A percentile compares a stretch with the other conserved stretches of the same genome.
Evolutionary conservation across 2,113 vertebrate genomes (phyloP).

Genomic region (Sterrhoptilus dennistouni): DNA sequence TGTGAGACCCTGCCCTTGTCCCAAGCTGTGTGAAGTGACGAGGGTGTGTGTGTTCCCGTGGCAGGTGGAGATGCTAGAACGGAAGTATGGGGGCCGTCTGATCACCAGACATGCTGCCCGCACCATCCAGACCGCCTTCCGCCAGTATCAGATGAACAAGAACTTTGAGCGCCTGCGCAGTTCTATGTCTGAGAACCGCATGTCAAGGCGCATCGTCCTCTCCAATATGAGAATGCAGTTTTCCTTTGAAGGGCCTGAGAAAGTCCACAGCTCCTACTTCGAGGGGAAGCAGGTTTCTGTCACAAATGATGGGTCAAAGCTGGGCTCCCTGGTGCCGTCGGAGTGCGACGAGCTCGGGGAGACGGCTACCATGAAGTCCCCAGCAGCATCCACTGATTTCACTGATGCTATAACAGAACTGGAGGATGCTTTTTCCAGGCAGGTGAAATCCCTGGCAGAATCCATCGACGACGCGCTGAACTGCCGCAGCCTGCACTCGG

Average conservation of each 20-base stretch:
- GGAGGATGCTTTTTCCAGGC: slow-evolving; percentile 94
- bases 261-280: slow-evolving; percentile 96
- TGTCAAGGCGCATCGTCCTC: slow-evolving; percentile 95
- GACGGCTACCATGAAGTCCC: slow-evolving; percentile 80
- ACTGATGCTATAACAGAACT: slow-evolving; percentile 93
- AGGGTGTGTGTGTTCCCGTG: not conserved
- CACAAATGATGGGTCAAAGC: slow-evolving; percentile 83
- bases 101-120: slow-evolving; percentile 96
- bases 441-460: slow-evolving; percentile 95
- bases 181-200: slow-evolving; percentile 98
- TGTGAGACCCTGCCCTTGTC: not conserved
- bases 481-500: slow-evolving; percentile 89
- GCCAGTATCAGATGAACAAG: slow-evolving; percentile 99
- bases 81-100: slow-evolving; percentile 98
- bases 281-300: slow-evolving; percentile 94
- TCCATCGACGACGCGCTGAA: slow-evolving; percentile 96
- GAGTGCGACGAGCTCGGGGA: slow-evolving; percentile 82
- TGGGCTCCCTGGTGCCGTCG: slow-evolving; percentile 81
- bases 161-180: slow-evolving; percentile 96
- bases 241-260: slow-evolving; percentile 98
- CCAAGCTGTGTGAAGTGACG: not conserved
- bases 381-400: slow-evolving; percentile 84
- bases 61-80: slow-evolving; percentile 98
- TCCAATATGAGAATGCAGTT: slow-evolving; percentile 99
- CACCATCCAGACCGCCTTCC: slow-evolving; percentile 96